Evolutionary conservation across 2,888 invertebrate genomes (phyloP).

Genomic region (Leptopilina syphax): DNA sequence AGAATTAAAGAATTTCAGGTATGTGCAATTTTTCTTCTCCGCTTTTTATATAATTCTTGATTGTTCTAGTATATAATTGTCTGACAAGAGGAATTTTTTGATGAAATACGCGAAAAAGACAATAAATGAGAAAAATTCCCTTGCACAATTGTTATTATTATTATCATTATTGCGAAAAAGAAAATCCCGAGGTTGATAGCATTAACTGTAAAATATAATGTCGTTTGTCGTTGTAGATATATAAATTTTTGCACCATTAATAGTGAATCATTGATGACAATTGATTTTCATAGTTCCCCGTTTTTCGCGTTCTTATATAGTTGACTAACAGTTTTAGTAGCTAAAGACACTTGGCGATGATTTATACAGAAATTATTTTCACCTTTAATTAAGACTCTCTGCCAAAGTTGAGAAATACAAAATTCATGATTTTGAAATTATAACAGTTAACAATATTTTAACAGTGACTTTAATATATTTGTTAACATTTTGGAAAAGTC

Average conservation of each 20-base stretch:
- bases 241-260: constrained; percentile 25
- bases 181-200: constrained; percentile 31
- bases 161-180: background rate
- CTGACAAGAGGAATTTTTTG: too few relatives aligned
- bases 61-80: too few relatives aligned
- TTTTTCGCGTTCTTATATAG: background rate
- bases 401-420: too few relatives aligned
- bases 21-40: too few relatives aligned
- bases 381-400: background rate
- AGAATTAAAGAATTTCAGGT: too few relatives aligned
- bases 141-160: background rate
- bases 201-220: constrained; percentile 15
- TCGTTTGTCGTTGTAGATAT: constrained; percentile 3
- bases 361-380: constrained; percentile 11
- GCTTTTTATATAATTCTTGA: too few relatives aligned
- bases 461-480: too few relatives aligned
- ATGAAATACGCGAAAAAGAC: background rate
- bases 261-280: constrained; percentile 33
- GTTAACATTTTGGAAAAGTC: too few relatives aligned
- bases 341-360: background rate
- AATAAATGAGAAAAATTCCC: background rate
- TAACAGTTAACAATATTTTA: too few relatives aligned
- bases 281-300: constrained; percentile 20
- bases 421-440: too few relatives aligned
- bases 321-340: background rate